Evolutionary conservation across 2,888 invertebrate genomes (phyloP).

Genomic region (Dolomedes plantarius): DNA sequence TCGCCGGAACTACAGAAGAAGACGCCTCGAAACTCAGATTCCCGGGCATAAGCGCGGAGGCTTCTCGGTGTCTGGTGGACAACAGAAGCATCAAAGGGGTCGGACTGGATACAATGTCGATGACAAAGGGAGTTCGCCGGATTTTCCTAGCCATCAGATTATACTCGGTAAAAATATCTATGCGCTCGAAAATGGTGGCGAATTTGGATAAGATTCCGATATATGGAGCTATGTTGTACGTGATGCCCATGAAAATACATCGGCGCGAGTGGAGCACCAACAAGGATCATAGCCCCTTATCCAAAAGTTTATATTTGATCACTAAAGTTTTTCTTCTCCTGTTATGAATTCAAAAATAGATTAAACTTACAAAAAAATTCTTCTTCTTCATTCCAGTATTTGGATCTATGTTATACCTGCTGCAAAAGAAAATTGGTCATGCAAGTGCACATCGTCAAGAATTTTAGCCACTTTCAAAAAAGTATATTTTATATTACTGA

Average conservation of each 20-base stretch:
- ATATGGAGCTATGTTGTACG: conserved; percentile 75
- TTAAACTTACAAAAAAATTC: too few relatives aligned
- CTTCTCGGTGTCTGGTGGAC: conserved; percentile 81
- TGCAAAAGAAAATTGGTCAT: too few relatives aligned
- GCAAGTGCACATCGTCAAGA: too few relatives aligned
- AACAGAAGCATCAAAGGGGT: conserved; percentile 81
- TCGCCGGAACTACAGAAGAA: conserved; percentile 67
- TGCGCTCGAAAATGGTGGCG: conserved; percentile 82
- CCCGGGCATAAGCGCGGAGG: conserved; percentile 80
- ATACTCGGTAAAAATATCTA: conserved; percentile 79
- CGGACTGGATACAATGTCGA: conserved; percentile 82
- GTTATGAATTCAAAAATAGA: too few relatives aligned
- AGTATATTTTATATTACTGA: too few relatives aligned
- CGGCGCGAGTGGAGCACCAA: conserved; percentile 82
- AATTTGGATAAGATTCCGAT: conserved; percentile 76
- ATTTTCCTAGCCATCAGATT: conserved; percentile 79
- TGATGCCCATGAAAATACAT: conserved; percentile 82
- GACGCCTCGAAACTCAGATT: conserved; percentile 72
- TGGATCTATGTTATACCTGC: too few relatives aligned
- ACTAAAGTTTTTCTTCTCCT: too few relatives aligned
- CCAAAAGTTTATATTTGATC: conserved; percentile 36
- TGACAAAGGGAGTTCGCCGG: conserved; percentile 80
- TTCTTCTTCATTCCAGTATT: too few relatives aligned
- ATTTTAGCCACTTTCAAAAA: too few relatives aligned
- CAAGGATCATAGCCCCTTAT: conserved; percentile 78